Conservation (phyloP, 2,888 invertebrate genomes). For the Diploptera punctata region DNA sequence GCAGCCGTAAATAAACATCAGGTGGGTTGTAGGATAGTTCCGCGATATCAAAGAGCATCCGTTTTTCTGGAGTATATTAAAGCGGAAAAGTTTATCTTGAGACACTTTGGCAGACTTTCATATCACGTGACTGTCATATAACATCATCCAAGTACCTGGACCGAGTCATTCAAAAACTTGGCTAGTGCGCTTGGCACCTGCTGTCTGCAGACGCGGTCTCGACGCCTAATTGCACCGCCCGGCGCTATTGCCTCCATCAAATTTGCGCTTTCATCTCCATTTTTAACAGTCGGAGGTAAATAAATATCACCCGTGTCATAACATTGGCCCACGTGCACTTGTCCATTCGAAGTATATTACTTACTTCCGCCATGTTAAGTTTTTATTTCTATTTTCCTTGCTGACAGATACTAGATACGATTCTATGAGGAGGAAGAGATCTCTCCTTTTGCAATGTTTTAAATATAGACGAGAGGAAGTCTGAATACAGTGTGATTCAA, state of each 20-base stretch:
- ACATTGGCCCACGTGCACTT: neutral
- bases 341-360: neutral
- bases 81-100: no score
- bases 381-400: no score
- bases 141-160: conserved; percentile 6
- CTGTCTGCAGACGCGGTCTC: neutral
- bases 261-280: conserved; percentile 6
- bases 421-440: no score
- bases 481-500: no score
- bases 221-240: conserved; percentile 3
- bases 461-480: no score
- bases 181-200: conserved; percentile 1
- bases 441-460: no score
- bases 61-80: no score
- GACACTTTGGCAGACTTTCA: conserved; percentile 4
- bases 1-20: no score
- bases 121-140: neutral
- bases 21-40: no score
- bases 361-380: no score
- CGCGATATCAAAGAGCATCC: no score
- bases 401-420: no score
- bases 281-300: neutral
- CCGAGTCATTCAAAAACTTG: neutral
- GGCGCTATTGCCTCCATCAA: neutral
- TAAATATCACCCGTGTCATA: neutral